Evolutionary conservation across 1,140 invertebrate species (phyloP), one percentile per base, ranked within the genome.

Genomic region (Centruroides sculpturatus): DNA sequence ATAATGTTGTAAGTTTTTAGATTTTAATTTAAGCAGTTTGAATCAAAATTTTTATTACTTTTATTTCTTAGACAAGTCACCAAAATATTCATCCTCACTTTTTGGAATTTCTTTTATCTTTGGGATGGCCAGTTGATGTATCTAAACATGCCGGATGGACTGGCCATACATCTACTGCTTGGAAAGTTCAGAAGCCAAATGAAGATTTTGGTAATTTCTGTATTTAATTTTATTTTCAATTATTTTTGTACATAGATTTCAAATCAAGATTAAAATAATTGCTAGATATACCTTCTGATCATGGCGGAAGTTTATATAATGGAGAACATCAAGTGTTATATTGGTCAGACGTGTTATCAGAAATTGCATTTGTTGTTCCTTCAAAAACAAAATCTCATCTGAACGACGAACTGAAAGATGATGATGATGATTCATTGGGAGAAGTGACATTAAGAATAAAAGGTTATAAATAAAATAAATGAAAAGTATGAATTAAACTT

Each of bases 271-370:
- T 41, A 41, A 6, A 5, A 41, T 41, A 41, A 41, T 41, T 41
- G 8, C 53, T 23, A n/a, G 49, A 60, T 54, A 13, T 57, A 55
- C 69, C 68, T 50, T 72, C 71, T n/a, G 74, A 77, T 67, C 80
- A 81, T 61, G 79, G 81, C 36, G 79, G 80, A 53, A 75, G 78
- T 69, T 70, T 85, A 11, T 90, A 86, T 71, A 85, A 86, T 73
- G 85, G 82, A 0, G 77, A 80, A 13, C 79, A 80, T 52, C 79
- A 83, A 66, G 83, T 93, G 2, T 73, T 98, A 4, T 97, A 97
- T 76, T 98, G 93, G 93, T 86, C 92, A n/a, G 94, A 98, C 75
- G 86, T 89, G 0, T 86, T 83, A 36, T 89, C 89, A 3, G 93
- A 98, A 77, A 83, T 98, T 59, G 91, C 92, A 0, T 96, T 98